Percentiles rank a stretch among this genome's conserved stretches.
Conservation (phyloP, 1,140 invertebrate genomes). For the Ostrea denselamellosa region DNA sequence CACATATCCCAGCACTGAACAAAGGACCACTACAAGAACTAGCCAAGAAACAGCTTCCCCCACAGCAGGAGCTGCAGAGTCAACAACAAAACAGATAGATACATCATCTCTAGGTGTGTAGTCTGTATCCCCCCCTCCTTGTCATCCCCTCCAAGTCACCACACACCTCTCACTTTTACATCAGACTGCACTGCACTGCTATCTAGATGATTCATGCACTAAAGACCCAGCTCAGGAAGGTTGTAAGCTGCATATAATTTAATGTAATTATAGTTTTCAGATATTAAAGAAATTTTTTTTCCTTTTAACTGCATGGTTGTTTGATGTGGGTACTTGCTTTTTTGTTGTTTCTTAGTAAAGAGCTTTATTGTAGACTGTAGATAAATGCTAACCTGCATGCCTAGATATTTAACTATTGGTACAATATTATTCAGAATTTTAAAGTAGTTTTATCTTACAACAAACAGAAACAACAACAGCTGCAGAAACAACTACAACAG, state of each 20-base stretch:
- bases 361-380: background rate
- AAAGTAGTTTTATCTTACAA: background rate
- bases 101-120: slow-evolving; percentile 35
- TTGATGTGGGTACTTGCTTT: background rate
- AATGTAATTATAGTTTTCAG: too few species aligned
- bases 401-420: too few species aligned
- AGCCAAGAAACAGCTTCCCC: slow-evolving; percentile 42
- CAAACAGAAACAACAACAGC: background rate
- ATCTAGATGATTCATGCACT: too few species aligned
- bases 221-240: too few species aligned
- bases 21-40: slow-evolving; percentile 13
- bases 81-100: background rate
- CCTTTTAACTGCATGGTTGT: background rate
- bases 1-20: background rate
- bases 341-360: background rate
- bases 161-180: background rate
- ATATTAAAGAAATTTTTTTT: too few species aligned
- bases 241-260: too few species aligned
- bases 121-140: slow-evolving; percentile 2
- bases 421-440: background rate
- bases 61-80: slow-evolving; percentile 14
- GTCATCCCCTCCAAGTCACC: background rate
- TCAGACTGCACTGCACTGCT: background rate
- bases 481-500: background rate
- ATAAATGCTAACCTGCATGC: background rate